Evolutionary conservation across 37 sponge, comb jelly and placozoan genomes (phyloP).

Genomic region (Halisarca cf. caerulea): DNA sequence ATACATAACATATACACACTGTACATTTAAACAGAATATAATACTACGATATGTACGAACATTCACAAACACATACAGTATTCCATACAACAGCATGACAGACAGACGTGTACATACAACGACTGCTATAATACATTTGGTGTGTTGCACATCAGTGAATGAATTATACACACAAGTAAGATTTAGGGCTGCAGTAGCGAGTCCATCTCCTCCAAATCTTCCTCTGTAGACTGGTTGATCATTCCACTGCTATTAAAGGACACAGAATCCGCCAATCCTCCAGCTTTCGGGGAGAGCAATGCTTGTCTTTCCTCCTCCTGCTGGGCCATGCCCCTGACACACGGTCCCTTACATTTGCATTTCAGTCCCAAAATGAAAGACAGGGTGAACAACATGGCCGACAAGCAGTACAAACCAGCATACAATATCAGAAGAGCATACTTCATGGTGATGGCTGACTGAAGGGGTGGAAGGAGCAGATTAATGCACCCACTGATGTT

Average conservation of each 20-base stretch:
- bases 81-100: no score
- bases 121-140: no score
- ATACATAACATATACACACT: no score
- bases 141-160: no score
- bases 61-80: no score
- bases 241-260: background rate
- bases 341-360: background rate
- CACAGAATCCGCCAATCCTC: background rate
- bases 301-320: background rate
- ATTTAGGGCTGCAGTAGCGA: no score
- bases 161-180: no score
- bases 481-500: slow-evolving; percentile 80
- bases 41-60: no score
- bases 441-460: slow-evolving; percentile 12
- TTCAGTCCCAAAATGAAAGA: background rate
- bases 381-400: slow-evolving; percentile 42
- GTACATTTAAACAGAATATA: no score
- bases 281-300: background rate
- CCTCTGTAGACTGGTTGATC: background rate
- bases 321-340: no score
- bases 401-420: slow-evolving; percentile 62
- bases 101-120: no score
- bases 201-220: background rate
- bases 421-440: slow-evolving; percentile 58
- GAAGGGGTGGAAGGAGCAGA: slow-evolving; percentile 59